Evolutionary conservation across 2,888 invertebrate genomes (phyloP).

Genomic region (Tachina fera): DNA sequence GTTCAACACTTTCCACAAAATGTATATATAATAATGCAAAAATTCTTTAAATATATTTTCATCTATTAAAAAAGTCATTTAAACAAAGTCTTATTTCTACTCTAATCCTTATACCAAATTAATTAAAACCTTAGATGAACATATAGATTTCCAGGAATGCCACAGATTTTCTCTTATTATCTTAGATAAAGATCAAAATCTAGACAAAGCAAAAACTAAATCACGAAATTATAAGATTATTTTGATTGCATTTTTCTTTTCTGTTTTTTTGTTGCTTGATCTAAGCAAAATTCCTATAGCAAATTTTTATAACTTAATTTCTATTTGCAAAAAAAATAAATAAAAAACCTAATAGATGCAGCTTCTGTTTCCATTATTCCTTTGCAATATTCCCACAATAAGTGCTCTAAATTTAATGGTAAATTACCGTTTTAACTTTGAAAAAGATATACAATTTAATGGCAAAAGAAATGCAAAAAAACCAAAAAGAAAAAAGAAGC

Average conservation of each 20-base stretch:
- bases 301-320: constrained; percentile 71
- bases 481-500: background rate
- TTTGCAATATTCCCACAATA: constrained; percentile 67
- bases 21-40: too few relatives aligned
- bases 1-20: too few relatives aligned
- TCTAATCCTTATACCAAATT: background rate
- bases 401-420: constrained; percentile 74
- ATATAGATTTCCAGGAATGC: background rate
- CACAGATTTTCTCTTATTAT: constrained; percentile 7
- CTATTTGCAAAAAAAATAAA: constrained; percentile 15
- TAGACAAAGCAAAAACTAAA: constrained; percentile 46
- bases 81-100: background rate
- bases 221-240: constrained; percentile 68
- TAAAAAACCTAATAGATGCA: constrained; percentile 40
- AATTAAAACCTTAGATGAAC: constrained; percentile 1
- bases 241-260: constrained; percentile 28
- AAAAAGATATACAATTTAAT: constrained; percentile 42
- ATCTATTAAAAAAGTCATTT: background rate
- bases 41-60: background rate
- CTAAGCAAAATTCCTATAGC: constrained; percentile 22
- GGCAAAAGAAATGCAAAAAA: constrained; percentile 11
- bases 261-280: constrained; percentile 3
- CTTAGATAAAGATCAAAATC: constrained; percentile 26
- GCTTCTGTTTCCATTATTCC: constrained; percentile 43
- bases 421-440: constrained; percentile 72